Evolutionary conservation across 2,797 vertebrate genomes (phyloP).

Genomic region (Siniperca scherzeri): DNA sequence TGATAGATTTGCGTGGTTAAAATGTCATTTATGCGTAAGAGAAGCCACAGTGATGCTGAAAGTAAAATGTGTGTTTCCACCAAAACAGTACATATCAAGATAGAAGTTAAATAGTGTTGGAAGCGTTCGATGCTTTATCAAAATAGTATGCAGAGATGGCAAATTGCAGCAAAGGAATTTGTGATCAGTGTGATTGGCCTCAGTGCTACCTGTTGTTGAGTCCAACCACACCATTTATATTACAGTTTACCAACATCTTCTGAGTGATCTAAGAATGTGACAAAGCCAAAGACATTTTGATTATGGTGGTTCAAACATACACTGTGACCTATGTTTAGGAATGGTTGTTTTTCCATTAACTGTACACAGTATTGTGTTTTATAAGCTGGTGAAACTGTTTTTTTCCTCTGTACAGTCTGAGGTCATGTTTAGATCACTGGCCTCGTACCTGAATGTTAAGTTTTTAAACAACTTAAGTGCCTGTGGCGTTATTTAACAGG

Average conservation of each 20-base stretch:
- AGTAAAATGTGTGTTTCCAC: constrained; percentile 34
- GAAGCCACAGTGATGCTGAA: constrained; percentile 37
- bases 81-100: constrained; percentile 41
- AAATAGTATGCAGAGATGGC: constrained; percentile 27
- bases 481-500: constrained; percentile 62
- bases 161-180: constrained; percentile 28
- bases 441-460: constrained; percentile 62
- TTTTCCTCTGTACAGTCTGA: constrained; percentile 43
- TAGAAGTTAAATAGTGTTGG: constrained; percentile 14
- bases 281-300: constrained; percentile 65
- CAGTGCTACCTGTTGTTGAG: constrained; percentile 24
- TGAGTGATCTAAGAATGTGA: constrained; percentile 46
- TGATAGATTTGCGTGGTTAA: constrained; percentile 22
- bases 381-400: constrained; percentile 66
- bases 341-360: constrained; percentile 34
- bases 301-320: constrained; percentile 44
- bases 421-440: constrained; percentile 55
- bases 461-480: constrained; percentile 72
- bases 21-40: not conserved
- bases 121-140: constrained; percentile 45
- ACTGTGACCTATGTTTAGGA: constrained; percentile 46
- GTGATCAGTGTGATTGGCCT: constrained; percentile 64
- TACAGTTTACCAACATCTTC: constrained; percentile 9
- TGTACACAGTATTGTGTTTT: constrained; percentile 64
- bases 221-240: constrained; percentile 18